Conservation (phyloP, 2,797 vertebrate species). For the Acrocephalus scirpaceus region DNA sequence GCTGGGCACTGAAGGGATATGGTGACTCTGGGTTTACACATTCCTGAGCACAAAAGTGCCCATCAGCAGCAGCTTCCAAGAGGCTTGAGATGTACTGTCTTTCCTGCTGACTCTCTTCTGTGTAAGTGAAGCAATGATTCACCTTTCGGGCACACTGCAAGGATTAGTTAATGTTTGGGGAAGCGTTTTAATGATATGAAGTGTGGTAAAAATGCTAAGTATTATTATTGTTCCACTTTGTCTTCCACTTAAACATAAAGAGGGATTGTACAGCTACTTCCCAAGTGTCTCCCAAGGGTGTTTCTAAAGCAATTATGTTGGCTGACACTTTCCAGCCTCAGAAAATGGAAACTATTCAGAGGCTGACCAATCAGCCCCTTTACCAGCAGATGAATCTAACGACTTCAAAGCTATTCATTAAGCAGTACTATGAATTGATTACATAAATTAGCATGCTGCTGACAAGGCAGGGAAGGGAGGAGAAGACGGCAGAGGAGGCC, state of each 20-base stretch:
- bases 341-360: slow-evolving; percentile 40
- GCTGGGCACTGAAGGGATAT: not conserved
- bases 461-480: slow-evolving; percentile 52
- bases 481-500: not conserved
- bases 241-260: slow-evolving; percentile 48
- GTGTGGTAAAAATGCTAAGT: slow-evolving; percentile 36
- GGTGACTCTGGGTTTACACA: not conserved
- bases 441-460: slow-evolving; percentile 63
- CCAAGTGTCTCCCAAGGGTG: slow-evolving; percentile 60
- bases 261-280: slow-evolving; percentile 22
- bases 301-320: slow-evolving; percentile 50
- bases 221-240: slow-evolving; percentile 60
- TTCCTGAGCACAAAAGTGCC: not conserved
- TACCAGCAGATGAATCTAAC: slow-evolving; percentile 32
- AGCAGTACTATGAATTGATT: slow-evolving; percentile 56
- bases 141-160: not conserved
- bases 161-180: slow-evolving; percentile 10
- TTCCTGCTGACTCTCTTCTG: not conserved
- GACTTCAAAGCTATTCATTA: slow-evolving; percentile 67
- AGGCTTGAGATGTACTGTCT: not conserved
- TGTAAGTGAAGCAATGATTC: not conserved
- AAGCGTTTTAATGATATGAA: slow-evolving; percentile 10
- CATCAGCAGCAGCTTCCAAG: not conserved
- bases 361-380: slow-evolving; percentile 49
- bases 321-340: slow-evolving; percentile 22